Evolutionary conservation across 2,797 vertebrate species (phyloP), one percentile per base, ranked within the genome.

Genomic region (Coregonus ussuriensis): DNA sequence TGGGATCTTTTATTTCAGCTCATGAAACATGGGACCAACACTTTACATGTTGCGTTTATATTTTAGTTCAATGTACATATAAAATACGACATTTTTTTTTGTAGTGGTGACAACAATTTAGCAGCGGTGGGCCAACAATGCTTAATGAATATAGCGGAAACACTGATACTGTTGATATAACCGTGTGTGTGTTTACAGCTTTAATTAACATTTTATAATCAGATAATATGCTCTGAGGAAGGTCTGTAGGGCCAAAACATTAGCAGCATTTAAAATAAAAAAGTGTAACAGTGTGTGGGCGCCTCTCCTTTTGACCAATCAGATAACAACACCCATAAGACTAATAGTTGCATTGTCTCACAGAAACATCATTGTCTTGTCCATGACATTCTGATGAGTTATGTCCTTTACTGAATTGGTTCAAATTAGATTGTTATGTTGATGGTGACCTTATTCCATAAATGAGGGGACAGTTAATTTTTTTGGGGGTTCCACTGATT

Each of bases 401-500:
- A 74, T 65, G 31, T 53, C 66, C 78, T 72, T 77, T 56, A 71
- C 6, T 74, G 41, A 74, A 81, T 79, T 71, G 63, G 62, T 70
- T 71, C 78, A 70, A 62, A 76, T 52, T 25, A 9, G 68, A 77
- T 52, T 25, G 11, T 66, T 83, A 71, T 76, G 18, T 77, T 83
- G 81, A 54, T 86, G 82, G 82, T 65, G 67, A 71, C 74, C 59
- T 56, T 75, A 65, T 74, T 78, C 82, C 82, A 67, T 53, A 71
- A 81, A 69, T 76, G 74, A 72, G 18, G 35, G 72, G 77, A 82
- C 66, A 6, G 47, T 47, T 80, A 82, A 77, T 85, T 87, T 85
- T 80, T 74, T 77, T 77, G 9, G 9, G 71, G 78, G 80, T 80
- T 86, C 69, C 62, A 33, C n/a, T 83, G 81, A 81, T 82, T 85